A percentile compares a stretch with the other conserved stretches of the same genome.
Evolutionary conservation across 2,113 vertebrate genomes (phyloP).

Genomic region (Lepisosteus oculatus): DNA sequence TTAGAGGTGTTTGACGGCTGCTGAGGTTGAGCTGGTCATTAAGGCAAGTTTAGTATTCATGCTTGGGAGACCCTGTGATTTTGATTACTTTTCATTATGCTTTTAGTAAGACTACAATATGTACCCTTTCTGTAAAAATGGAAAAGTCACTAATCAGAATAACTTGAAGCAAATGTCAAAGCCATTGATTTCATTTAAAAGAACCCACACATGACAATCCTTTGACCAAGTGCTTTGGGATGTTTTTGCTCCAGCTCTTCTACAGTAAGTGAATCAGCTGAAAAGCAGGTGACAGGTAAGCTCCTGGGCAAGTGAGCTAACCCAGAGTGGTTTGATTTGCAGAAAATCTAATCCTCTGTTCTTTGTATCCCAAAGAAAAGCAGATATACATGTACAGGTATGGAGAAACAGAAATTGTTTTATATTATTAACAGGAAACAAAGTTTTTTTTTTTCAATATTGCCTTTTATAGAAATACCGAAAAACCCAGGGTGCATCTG

Average conservation of each 20-base stretch:
- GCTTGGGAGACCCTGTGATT: too few relatives aligned
- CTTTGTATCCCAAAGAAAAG: constrained; percentile 16
- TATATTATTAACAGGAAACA: too few relatives aligned
- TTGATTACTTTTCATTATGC: too few relatives aligned
- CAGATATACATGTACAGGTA: neutral
- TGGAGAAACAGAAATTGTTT: too few relatives aligned
- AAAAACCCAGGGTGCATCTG: too few relatives aligned
- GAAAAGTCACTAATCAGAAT: too few relatives aligned
- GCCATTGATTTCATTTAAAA: neutral
- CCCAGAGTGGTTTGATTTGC: constrained; percentile 23
- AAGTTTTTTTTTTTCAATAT: neutral
- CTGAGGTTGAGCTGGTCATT: too few relatives aligned
- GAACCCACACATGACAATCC: neutral
- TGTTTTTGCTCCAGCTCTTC: constrained; percentile 49
- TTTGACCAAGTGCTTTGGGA: constrained; percentile 15
- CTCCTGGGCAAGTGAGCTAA: constrained; percentile 47
- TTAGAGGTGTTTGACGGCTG: too few relatives aligned
- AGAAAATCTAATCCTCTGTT: constrained; percentile 42
- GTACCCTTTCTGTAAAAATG: too few relatives aligned
- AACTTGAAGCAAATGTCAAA: neutral
- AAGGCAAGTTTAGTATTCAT: too few relatives aligned
- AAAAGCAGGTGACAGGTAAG: constrained; percentile 61
- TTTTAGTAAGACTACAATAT: too few relatives aligned
- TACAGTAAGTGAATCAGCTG: constrained; percentile 48
- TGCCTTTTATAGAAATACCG: neutral